Evolutionary conservation across 2,888 invertebrate genomes (phyloP).

Genomic region (Oasisia sp.): DNA sequence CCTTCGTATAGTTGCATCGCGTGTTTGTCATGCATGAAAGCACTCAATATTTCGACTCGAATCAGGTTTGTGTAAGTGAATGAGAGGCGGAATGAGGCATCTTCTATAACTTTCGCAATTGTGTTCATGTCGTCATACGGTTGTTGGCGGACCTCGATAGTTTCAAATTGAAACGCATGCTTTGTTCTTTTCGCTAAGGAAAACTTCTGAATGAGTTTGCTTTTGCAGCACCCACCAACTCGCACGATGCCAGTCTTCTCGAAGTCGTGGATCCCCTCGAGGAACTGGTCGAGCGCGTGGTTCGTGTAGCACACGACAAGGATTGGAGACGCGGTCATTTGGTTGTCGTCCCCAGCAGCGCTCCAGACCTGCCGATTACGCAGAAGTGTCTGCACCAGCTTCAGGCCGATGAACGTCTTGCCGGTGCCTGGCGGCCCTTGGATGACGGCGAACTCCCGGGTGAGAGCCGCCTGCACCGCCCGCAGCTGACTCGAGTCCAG

Average conservation of each 20-base stretch:
- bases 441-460: slow-evolving; percentile 57
- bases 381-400: slow-evolving; percentile 75
- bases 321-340: slow-evolving; percentile 69
- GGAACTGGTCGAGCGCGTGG: slow-evolving; percentile 87
- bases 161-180: too few relatives aligned
- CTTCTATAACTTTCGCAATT: too few relatives aligned
- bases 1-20: too few relatives aligned
- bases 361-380: slow-evolving; percentile 67
- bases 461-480: slow-evolving; percentile 52
- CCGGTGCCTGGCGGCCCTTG: slow-evolving; percentile 85
- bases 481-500: not conserved
- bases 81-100: too few relatives aligned
- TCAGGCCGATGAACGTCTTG: slow-evolving; percentile 82
- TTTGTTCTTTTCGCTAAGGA: too few relatives aligned
- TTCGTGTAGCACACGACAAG: slow-evolving; percentile 85
- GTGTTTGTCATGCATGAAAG: too few relatives aligned
- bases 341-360: slow-evolving; percentile 48
- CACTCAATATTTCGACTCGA: too few relatives aligned
- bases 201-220: slow-evolving; percentile 48
- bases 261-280: slow-evolving; percentile 70
- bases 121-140: too few relatives aligned
- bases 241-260: slow-evolving; percentile 50
- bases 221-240: slow-evolving; percentile 55
- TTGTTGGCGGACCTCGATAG: too few relatives aligned
- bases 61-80: too few relatives aligned